Percentiles rank a stretch among this genome's conserved stretches.
phyloP scores from a whole-genome alignment of 2,888 invertebrate genomes.

The Stramonita haemastoma region DNA sequence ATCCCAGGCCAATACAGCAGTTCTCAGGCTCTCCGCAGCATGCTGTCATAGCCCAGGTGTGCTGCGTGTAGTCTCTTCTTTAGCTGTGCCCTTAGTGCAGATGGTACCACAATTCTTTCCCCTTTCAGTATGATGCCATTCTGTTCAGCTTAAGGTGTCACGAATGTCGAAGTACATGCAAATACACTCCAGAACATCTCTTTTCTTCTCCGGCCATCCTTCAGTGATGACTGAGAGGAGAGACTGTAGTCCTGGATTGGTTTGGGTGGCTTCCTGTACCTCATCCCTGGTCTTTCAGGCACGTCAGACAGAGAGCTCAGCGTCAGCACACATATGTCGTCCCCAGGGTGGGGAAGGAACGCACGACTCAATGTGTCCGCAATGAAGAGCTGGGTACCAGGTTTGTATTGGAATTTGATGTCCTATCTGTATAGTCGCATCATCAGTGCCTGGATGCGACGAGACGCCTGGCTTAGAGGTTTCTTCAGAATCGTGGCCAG shows the following conservation, averaged over 20 bases:
- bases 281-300: constrained; percentile 6
- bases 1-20: constrained; percentile 45
- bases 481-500: constrained; percentile 29
- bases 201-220: constrained; percentile 42
- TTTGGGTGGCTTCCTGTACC: constrained; percentile 16
- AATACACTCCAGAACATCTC: background rate
- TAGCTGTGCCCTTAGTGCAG: constrained; percentile 33
- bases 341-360: background rate
- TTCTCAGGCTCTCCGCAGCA: constrained; percentile 44
- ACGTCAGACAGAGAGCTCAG: constrained; percentile 7
- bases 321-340: background rate
- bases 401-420: constrained; percentile 23
- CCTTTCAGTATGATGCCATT: constrained; percentile 44
- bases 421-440: constrained; percentile 37
- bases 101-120: constrained; percentile 42
- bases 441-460: constrained; percentile 31
- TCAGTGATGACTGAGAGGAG: constrained; percentile 11
- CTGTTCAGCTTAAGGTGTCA: constrained; percentile 28
- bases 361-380: constrained; percentile 42
- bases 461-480: constrained; percentile 18
- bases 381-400: constrained; percentile 13
- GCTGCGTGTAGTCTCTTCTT: constrained; percentile 43
- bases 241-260: background rate
- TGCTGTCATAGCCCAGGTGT: constrained; percentile 46
- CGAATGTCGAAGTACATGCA: constrained; percentile 41